phyloP scores from a whole-genome alignment of 2,797 vertebrate genomes.

The Trachops cirrhosus region DNA sequence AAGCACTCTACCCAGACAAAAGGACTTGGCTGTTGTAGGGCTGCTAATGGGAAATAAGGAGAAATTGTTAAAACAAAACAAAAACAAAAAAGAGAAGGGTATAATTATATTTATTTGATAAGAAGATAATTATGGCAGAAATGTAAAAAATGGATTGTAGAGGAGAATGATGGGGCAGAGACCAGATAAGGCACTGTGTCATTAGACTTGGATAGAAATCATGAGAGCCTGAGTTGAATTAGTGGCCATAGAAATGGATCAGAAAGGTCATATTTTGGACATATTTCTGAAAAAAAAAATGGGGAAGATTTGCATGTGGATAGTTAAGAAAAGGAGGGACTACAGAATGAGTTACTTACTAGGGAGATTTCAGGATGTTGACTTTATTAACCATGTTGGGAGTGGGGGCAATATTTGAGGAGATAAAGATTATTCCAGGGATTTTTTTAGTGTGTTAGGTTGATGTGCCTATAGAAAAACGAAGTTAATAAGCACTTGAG shows the following conservation, averaged over 20 bases:
- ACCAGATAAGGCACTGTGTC: not conserved
- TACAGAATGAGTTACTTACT: not conserved
- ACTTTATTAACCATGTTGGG: not conserved
- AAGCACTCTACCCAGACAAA: not conserved
- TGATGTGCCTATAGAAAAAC: not conserved
- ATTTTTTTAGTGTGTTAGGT: not conserved
- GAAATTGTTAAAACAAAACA: not conserved
- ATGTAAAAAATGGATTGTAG: not conserved
- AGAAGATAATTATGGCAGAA: slow-evolving; percentile 19
- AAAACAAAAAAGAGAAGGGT: not conserved
- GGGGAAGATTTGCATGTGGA: not conserved
- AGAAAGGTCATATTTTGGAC: not conserved
- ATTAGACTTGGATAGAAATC: not conserved
- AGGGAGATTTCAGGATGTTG: not conserved
- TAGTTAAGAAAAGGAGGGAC: not conserved
- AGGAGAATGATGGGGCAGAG: not conserved
- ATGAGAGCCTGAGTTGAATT: not conserved
- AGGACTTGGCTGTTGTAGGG: not conserved
- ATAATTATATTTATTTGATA: slow-evolving; percentile 43
- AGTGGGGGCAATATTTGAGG: not conserved
- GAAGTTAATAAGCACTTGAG: not conserved
- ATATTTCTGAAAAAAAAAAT: not conserved
- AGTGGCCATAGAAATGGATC: not conserved
- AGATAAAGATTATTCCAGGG: not conserved
- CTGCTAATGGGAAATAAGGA: not conserved